phyloP scores from a whole-genome alignment of 2,888 invertebrate species.

The Epinotia demarniana region DNA sequence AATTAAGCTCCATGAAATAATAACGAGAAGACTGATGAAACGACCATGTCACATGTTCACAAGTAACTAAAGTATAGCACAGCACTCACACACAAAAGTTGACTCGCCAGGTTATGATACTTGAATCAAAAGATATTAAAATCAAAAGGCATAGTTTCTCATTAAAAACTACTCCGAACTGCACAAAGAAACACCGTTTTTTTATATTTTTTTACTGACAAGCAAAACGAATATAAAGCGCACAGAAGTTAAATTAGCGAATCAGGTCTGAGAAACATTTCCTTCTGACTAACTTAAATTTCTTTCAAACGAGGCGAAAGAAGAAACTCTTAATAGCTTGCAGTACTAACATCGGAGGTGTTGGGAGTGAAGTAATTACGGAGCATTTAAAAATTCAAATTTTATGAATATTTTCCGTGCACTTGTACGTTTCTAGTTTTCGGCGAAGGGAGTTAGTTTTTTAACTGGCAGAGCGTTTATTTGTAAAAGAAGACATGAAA shows the following conservation, averaged over 20 bases:
- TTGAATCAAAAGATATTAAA: background rate
- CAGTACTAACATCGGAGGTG: slow-evolving; percentile 7
- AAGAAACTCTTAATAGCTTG: slow-evolving; percentile 19
- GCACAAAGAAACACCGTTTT: background rate
- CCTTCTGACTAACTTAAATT: slow-evolving; percentile 23
- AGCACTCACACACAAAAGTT: background rate
- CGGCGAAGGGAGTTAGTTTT: background rate
- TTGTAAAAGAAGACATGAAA: background rate
- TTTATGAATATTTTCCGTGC: slow-evolving; percentile 10
- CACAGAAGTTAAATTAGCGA: slow-evolving; percentile 34
- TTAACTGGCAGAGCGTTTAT: background rate
- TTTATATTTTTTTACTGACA: slow-evolving; percentile 15
- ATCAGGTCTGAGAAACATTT: slow-evolving; percentile 22
- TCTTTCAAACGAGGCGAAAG: slow-evolving; percentile 2
- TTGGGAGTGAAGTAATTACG: slow-evolving; percentile 25
- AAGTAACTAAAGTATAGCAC: background rate
- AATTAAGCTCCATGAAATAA: too few species aligned
- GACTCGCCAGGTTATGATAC: background rate
- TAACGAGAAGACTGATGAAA: too few species aligned
- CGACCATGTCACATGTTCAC: too few species aligned
- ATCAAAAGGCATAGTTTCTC: background rate
- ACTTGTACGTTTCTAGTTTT: background rate
- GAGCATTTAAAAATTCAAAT: slow-evolving; percentile 5
- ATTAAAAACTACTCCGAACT: slow-evolving; percentile 1
- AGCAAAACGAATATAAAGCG: slow-evolving; percentile 12